Percentiles rank a stretch among this genome's conserved stretches.
phyloP scores from a whole-genome alignment of 1,140 invertebrate species.

The Gryon sp. region DNA sequence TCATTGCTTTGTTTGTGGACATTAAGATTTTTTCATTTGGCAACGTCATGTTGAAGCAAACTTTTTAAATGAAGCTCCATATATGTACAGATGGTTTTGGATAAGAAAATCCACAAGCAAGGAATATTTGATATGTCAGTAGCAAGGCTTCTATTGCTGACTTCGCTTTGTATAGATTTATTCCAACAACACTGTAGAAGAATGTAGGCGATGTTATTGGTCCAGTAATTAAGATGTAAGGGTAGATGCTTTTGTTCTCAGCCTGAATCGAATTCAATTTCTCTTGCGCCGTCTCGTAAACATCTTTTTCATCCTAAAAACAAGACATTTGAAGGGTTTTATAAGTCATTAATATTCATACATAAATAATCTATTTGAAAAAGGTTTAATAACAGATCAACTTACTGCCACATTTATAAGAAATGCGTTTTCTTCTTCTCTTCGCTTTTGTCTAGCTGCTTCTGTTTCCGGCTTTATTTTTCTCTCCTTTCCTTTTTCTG shows the following conservation, averaged over 20 bases:
- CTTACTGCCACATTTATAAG: no score
- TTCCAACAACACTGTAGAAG: conserved; percentile 5
- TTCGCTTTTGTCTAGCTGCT: no score
- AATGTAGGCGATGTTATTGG: conserved; percentile 2
- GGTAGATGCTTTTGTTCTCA: background rate
- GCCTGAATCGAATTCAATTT: background rate
- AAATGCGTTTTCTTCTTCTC: no score
- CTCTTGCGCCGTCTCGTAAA: no score
- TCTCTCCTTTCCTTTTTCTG: no score
- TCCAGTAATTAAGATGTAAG: conserved; percentile 15
- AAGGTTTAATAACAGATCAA: no score
- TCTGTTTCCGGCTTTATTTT: no score
- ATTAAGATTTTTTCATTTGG: background rate
- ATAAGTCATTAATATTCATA: no score
- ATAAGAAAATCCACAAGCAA: conserved; percentile 3
- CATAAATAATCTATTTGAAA: no score
- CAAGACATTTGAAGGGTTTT: no score
- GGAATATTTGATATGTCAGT: conserved; percentile 9
- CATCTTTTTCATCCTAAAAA: no score
- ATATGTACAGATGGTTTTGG: conserved; percentile 4
- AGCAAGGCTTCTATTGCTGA: conserved; percentile 9
- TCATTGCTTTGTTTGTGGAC: conserved; percentile 4
- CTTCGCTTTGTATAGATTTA: background rate
- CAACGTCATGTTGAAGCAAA: conserved; percentile 8
- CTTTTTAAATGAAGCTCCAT: conserved; percentile 19